Conservation (phyloP, 2,797 vertebrate genomes). For the Anableps anableps region DNA sequence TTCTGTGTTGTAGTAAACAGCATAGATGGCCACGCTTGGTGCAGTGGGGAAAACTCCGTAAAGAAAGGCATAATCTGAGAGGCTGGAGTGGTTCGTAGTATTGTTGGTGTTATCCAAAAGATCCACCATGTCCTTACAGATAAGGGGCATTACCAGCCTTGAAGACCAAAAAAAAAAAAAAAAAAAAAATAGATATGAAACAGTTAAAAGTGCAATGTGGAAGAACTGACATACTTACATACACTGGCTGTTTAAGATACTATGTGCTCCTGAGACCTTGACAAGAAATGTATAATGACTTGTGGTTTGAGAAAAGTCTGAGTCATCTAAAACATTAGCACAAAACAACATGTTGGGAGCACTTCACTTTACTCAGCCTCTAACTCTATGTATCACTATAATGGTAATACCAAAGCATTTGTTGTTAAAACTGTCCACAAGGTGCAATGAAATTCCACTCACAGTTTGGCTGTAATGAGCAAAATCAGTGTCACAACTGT, state of each 20-base stretch:
- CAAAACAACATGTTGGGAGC: slow-evolving; percentile 35
- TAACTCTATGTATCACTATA: background rate
- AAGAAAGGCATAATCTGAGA: slow-evolving; percentile 96
- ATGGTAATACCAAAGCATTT: background rate
- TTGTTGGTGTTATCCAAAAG: slow-evolving; percentile 85
- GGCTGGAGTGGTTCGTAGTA: slow-evolving; percentile 89
- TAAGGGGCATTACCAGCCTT: slow-evolving; percentile 93
- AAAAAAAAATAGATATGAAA: slow-evolving; percentile 9
- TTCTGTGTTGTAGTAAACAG: slow-evolving; percentile 95
- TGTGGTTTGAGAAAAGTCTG: slow-evolving; percentile 41
- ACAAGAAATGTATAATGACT: slow-evolving; percentile 13
- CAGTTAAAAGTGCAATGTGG: slow-evolving; percentile 17
- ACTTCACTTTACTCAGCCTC: slow-evolving; percentile 32
- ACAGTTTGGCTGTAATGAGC: slow-evolving; percentile 98
- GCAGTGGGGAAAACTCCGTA: slow-evolving; percentile 97
- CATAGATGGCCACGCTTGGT: slow-evolving; percentile 97
- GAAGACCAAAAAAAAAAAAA: slow-evolving; percentile 29
- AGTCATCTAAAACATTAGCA: slow-evolving; percentile 51
- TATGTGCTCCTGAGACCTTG: background rate
- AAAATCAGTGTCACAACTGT: slow-evolving; percentile 92
- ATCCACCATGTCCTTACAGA: slow-evolving; percentile 96
- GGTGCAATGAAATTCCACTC: slow-evolving; percentile 73
- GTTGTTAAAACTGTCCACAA: background rate
- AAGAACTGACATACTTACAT: slow-evolving; percentile 8
- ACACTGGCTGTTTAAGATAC: slow-evolving; percentile 2